Evolutionary conservation across 2,888 invertebrate genomes (phyloP).

Genomic region (Watsonalla cultraria): DNA sequence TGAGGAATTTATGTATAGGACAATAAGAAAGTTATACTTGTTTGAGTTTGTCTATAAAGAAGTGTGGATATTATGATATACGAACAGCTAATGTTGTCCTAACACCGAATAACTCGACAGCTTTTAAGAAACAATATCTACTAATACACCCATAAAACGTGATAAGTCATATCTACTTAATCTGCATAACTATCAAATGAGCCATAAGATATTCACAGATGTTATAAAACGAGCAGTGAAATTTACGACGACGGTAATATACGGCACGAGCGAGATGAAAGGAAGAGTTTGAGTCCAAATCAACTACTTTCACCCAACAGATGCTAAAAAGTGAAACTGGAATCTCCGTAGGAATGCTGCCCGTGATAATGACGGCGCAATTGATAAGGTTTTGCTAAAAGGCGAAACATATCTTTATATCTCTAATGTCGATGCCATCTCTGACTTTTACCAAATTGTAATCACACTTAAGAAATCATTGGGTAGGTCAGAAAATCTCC

Average conservation of each 20-base stretch:
- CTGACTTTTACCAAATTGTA: too few relatives aligned
- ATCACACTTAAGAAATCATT: too few relatives aligned
- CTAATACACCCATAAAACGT: neutral
- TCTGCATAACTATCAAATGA: too few relatives aligned
- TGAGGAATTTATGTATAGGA: too few relatives aligned
- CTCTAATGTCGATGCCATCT: too few relatives aligned
- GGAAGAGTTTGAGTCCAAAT: constrained; percentile 64
- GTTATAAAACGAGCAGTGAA: constrained; percentile 17
- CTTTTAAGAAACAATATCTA: neutral
- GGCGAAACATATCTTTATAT: too few relatives aligned
- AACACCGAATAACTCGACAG: too few relatives aligned
- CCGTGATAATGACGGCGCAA: constrained; percentile 41
- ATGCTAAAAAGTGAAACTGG: constrained; percentile 76
- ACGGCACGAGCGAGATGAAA: constrained; percentile 48
- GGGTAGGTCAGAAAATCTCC: too few relatives aligned
- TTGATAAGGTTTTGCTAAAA: constrained; percentile 8
- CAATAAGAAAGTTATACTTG: too few relatives aligned
- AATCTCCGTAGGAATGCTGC: constrained; percentile 49
- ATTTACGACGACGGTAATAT: constrained; percentile 32
- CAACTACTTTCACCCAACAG: constrained; percentile 66
- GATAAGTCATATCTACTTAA: neutral
- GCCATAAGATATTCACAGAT: neutral
- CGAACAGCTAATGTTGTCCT: too few relatives aligned
- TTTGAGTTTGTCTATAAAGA: too few relatives aligned
- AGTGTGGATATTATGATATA: too few relatives aligned